Base-by-base conservation (phyloP, 2,888 invertebrate genomes). In the Rhingia rostrata region DNA sequence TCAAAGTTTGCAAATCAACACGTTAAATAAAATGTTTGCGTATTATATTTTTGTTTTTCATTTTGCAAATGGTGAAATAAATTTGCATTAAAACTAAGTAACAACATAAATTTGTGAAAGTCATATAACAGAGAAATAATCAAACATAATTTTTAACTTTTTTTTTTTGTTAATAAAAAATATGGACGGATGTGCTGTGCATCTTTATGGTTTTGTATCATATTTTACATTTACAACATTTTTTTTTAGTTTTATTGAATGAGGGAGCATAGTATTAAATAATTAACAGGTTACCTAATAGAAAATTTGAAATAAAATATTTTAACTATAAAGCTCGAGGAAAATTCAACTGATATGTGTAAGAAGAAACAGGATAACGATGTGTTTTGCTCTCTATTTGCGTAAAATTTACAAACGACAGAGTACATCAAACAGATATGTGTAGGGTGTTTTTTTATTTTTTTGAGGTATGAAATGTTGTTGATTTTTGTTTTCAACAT, bases 311-410 rank as follows among this genome's bases (percentile, higher is more conserved):
- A 66, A 74, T 56, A 47, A 51, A 9, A 37, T 6, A 32, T 0
- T 9, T 33, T 33, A 33, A 37, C 12, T 63, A 9, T 12, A 56
- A 43, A 32, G 32, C 10, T 22, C 33, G 5, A 56, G 54, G 67
- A 4, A 74, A 53, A 37, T 33, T 69, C 7, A 45, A 75, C 35
- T 49, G 78, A 83, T 69, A 69, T 67, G 67, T 58, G 58, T 43
- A 49, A 4, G 58, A 58, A 43, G 37, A 58, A 70, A 70, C 51
- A 77, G 53, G 37, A 69, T 51, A 73, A 45, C 43, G 82, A 83
- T 83, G 83, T 83, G 73, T 83, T 83, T 83, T 83, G 64, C 83
- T 83, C 83, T 83, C 83, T 83, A 83, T 83, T 83, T 83, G 83
- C 83, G 41, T 64, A 39, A 47, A 45, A 22, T 33, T 69, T 32